Evolutionary conservation across 2,797 vertebrate species (phyloP), one percentile per base, ranked within the genome.

Genomic region (Sebastiscus albofasciatus): DNA sequence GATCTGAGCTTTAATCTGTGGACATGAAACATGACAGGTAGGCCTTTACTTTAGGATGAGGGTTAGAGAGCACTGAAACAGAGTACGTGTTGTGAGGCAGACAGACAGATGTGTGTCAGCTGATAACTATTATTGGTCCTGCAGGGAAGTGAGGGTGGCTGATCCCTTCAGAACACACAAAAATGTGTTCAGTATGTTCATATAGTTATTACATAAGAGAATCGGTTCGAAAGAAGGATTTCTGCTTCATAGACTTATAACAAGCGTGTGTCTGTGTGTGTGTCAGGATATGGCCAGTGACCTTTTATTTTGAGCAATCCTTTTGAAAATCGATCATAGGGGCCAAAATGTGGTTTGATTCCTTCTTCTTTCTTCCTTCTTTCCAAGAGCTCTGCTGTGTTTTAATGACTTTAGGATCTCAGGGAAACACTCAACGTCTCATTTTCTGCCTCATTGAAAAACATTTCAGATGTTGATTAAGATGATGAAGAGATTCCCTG

Each of bases 241-340:
- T 89, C 85, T 90, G 87, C 81, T 33, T 79, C 80, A 71, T 11
- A 33, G 65, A 60, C 31, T 59, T 73, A 8, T 34, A 22, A 22
- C 9, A 4, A 4, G 69, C 73, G 58, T 73, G 52, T 60, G 24
- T 22, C 16, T 59, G 24, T 62, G 42, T 59, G 33, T 69, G 42
- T 31, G 26, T 46, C 8, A 31, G 22, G 27, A 12, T 14, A 54
- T 58, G 67, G 33, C 14, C 18, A 22, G 3, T 5, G 20, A 66
- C 26, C 65, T 74, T 74, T 52, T 29, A 46, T 58, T 75, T 49
- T 14, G 2, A 64, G n/a, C 54, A 22, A 13, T 61, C 62, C 22
- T 65, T 65, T 36, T 24, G 61, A 64, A 62, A 62, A 24, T 34
- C 8, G 3, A 55, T 67, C 36, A 24, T 0, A 1, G 3, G 8